These are phyloP conservation scores for Leucophora obtusa DNA, from an alignment of 2,888 invertebrate genomes.

Conservation along the genomic window DNA sequence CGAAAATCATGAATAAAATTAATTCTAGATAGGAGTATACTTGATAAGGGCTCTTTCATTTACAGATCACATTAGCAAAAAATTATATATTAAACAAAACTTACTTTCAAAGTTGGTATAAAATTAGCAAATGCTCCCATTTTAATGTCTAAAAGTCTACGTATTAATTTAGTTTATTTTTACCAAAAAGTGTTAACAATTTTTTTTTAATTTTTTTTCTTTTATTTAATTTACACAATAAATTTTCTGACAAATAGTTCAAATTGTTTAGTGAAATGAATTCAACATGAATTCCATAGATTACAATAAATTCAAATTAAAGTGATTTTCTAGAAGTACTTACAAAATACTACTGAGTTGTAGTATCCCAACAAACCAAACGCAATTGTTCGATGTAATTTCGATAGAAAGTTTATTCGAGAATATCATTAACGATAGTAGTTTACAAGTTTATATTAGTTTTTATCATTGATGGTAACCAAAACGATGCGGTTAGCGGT, in stretches of 20 bases:
- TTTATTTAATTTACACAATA: background rate
- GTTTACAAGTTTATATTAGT: no score
- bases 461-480: no score
- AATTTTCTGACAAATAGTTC: background rate
- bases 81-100: background rate
- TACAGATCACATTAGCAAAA: background rate
- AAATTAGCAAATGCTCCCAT: slow-evolving; percentile 25
- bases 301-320: background rate
- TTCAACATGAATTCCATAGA: no score
- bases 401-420: no score
- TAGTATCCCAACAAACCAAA: no score
- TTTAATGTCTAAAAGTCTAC: slow-evolving; percentile 6
- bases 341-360: background rate
- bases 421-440: no score
- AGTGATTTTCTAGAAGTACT: background rate
- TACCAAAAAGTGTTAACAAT: slow-evolving; percentile 5
- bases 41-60: no score
- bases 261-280: background rate
- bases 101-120: slow-evolving; percentile 12
- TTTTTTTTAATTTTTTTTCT: background rate
- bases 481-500: no score
- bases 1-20: no score
- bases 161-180: slow-evolving; percentile 9
- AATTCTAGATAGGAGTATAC: no score
- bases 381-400: no score